phyloP scores from a whole-genome alignment of 2,113 vertebrate genomes.

The Sinosuthora webbiana region DNA sequence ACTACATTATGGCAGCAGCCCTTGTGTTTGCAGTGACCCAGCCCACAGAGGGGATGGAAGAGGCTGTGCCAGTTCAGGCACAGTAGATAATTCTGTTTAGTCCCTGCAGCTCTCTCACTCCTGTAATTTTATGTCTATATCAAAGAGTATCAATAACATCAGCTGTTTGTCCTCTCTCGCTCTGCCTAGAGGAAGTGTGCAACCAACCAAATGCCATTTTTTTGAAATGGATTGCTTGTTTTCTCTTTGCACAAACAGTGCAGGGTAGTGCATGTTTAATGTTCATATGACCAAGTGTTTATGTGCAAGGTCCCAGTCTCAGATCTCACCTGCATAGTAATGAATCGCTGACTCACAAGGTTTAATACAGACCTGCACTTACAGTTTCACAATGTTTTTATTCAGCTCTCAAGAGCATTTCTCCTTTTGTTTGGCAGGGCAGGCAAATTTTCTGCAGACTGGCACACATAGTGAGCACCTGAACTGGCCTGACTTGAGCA shows the following conservation, averaged over 20 bases:
- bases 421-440: background rate
- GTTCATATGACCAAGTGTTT: background rate
- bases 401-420: background rate
- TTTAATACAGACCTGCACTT: background rate
- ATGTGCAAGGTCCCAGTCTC: background rate
- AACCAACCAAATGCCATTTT: rapidly evolving
- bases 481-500: background rate
- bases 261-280: background rate
- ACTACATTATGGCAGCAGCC: background rate
- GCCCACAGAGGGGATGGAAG: background rate
- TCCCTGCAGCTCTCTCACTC: background rate
- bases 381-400: background rate
- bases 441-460: background rate
- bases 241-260: background rate
- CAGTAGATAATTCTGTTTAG: background rate
- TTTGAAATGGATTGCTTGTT: background rate
- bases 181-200: background rate
- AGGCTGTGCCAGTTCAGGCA: background rate
- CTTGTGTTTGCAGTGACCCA: background rate
- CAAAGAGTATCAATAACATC: background rate
- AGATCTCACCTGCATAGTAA: background rate
- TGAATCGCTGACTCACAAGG: background rate
- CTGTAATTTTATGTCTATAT: background rate
- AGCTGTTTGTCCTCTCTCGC: background rate
- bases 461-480: background rate